phyloP scores from a whole-genome alignment of 2,113 vertebrate genomes.

The Pampusana beccarii region DNA sequence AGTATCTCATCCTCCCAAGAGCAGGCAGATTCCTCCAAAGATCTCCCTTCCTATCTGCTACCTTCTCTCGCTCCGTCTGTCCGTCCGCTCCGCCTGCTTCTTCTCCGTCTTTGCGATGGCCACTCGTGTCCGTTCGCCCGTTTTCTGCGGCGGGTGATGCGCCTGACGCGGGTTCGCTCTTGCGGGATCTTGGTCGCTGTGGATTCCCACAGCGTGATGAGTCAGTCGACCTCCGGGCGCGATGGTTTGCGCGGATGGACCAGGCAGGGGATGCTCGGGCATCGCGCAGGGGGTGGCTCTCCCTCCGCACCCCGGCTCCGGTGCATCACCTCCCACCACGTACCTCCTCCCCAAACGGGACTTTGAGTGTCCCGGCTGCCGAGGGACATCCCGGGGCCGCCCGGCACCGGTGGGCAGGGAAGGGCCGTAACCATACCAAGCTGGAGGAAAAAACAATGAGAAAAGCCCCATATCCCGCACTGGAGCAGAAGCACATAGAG shows the following conservation, averaged over 20 bases:
- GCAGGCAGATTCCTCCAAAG: not conserved
- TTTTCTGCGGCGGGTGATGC: not conserved
- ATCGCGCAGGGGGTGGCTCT: too few relatives aligned
- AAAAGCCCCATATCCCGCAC: not conserved
- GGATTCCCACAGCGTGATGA: not conserved
- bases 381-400: not conserved
- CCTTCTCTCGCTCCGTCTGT: not conserved
- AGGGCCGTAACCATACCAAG: not conserved
- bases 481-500: not conserved
- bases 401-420: not conserved
- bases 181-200: not conserved
- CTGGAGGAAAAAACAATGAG: not conserved
- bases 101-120: fast-evolving
- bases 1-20: constrained; percentile 31
- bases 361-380: not conserved
- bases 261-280: not conserved
- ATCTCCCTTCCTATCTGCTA: not conserved
- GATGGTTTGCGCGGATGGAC: not conserved
- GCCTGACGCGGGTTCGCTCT: not conserved
- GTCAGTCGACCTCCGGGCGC: not conserved
- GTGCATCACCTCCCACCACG: not conserved
- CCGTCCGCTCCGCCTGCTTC: not conserved
- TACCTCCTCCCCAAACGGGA: not conserved
- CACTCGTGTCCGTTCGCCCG: not conserved
- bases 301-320: fast-evolving